These are phyloP conservation scores for Drosophila mayaguana DNA, from an alignment of 2,888 invertebrate genomes.

Conservation along the genomic window DNA sequence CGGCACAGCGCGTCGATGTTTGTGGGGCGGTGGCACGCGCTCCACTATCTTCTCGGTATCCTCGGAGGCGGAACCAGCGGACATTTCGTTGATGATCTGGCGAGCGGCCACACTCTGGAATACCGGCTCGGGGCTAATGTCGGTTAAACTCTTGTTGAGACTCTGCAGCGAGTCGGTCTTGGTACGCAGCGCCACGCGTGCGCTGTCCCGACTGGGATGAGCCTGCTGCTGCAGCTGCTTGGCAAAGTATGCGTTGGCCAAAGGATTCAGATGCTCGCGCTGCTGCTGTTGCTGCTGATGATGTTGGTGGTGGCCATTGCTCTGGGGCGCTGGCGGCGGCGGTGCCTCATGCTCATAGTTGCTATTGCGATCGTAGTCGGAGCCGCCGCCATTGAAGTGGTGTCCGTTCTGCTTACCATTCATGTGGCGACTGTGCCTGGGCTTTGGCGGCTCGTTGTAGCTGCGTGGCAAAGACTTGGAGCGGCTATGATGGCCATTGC, in stretches of 20 bases:
- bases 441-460: constrained; percentile 82
- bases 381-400: constrained; percentile 57
- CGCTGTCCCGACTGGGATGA: constrained; percentile 71
- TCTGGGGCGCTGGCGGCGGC: constrained; percentile 72
- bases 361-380: constrained; percentile 82
- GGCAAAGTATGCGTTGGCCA: constrained; percentile 83
- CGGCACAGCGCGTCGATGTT: constrained; percentile 90
- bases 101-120: constrained; percentile 95
- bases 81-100: constrained; percentile 93
- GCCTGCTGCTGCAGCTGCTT: constrained; percentile 81
- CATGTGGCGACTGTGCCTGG: constrained; percentile 65
- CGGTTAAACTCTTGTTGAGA: constrained; percentile 84
- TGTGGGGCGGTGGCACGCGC: constrained; percentile 86
- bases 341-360: constrained; percentile 79
- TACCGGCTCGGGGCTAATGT: constrained; percentile 90
- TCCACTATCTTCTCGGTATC: constrained; percentile 83
- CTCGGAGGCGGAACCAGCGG: constrained; percentile 86
- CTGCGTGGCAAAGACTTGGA: constrained; percentile 87
- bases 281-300: constrained; percentile 69
- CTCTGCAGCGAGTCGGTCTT: constrained; percentile 85
- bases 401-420: constrained; percentile 71
- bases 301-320: constrained; percentile 73
- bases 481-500: constrained; percentile 83
- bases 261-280: constrained; percentile 77
- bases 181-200: constrained; percentile 78